Base-by-base conservation (phyloP, 2,888 invertebrate species). In the Calameuta pallipes region DNA sequence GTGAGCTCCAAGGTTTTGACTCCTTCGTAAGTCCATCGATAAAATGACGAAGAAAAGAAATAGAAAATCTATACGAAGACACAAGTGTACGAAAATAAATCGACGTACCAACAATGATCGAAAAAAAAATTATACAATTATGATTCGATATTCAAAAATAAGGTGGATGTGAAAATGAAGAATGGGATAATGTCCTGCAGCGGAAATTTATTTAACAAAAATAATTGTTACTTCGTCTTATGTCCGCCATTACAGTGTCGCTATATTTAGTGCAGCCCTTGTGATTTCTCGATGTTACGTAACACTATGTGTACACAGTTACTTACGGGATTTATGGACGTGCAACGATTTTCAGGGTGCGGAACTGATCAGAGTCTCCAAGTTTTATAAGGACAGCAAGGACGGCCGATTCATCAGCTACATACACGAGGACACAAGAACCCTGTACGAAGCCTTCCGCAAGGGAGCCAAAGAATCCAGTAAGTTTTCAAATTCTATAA, bases 381-480 rank as follows among this genome's bases (percentile, higher is more conserved):
- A 97, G 91, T 97, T 97, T 93, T 97, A 96, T 93, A 97, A 97
- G 92, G 97, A 97, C 88, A 95, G 97, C 82, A 97, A 96, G 92
- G 97, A 96, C 87, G 97, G 97, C 78, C 96, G 96, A 91, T 97
- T 95, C 92, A 93, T 97, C 83, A 95, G 95, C 89, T 97, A 95
- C 91, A 93, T 98, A 82, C 96, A 96, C 91, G 96, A 97, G 87
- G 98, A 98, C 91, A 96, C 96, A 78, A 95, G 94, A 89, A 98
- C 98, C 76, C 93, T 98, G 69, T 98, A 97, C 92, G 97, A 98
- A 87, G 95, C 96, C 83, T 97, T 98, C 92, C 95, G 98, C 85
- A 94, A 96, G 91, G 98, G 98, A 82, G 97, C 97, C 86, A 97
- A 96, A 92, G 96, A 97, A 92, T 98, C 98, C 89, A 97, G 97